Conservation (phyloP, 92 coral and sea anemone genomes). For the Pocillopora grandis region DNA sequence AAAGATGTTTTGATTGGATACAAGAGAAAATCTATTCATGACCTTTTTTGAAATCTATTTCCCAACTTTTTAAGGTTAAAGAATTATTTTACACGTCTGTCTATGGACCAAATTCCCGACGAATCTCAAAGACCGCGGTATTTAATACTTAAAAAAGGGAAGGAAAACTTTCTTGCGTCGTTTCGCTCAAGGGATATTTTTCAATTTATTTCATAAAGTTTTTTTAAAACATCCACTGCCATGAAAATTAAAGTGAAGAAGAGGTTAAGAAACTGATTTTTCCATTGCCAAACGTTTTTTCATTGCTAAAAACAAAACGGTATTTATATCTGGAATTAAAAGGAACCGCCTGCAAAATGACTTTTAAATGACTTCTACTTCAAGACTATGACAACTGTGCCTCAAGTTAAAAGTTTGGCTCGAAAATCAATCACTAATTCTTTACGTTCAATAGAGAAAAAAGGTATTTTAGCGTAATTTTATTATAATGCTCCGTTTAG, state of each 20-base stretch:
- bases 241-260: not conserved
- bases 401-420: constrained; percentile 30
- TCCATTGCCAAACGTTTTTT: constrained; percentile 7
- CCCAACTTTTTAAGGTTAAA: not conserved
- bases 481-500: constrained; percentile 20
- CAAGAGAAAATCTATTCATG: not conserved
- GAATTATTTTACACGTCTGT: not conserved
- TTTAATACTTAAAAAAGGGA: not conserved
- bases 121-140: not conserved
- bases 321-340: constrained; percentile 9
- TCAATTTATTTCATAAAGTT: no score
- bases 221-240: not conserved
- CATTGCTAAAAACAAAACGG: not conserved
- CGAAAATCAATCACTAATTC: constrained; percentile 45
- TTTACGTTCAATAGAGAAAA: constrained; percentile 29
- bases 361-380: constrained; percentile 52
- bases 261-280: not conserved
- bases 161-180: no score
- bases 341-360: constrained; percentile 36
- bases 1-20: constrained; percentile 6
- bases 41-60: constrained; percentile 3
- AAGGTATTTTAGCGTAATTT: constrained; percentile 38
- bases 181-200: no score
- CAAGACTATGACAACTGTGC: constrained; percentile 6
- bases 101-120: not conserved